These are phyloP conservation scores for Pachypeltis micranthus DNA, from an alignment of 1,140 invertebrate species.

Conservation along the genomic window DNA sequence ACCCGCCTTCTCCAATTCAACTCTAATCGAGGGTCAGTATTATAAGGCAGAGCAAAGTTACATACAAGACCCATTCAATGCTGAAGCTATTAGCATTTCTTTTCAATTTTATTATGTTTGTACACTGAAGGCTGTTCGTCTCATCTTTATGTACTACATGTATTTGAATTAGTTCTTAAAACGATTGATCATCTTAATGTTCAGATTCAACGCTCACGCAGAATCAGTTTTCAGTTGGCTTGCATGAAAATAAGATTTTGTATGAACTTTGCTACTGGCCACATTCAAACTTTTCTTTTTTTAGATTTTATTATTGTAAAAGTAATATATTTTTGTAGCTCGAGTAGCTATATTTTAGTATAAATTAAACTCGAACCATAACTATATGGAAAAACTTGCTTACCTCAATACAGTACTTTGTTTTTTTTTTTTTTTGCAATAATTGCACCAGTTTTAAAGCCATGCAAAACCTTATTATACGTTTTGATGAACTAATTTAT, in stretches of 20 bases:
- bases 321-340: neutral
- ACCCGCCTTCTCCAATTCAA: conserved; percentile 77
- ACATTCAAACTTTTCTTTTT: neutral
- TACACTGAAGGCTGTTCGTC: conserved; percentile 1
- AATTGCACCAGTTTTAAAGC: neutral
- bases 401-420: conserved; percentile 1
- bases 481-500: neutral
- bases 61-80: neutral
- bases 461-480: neutral
- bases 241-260: conserved; percentile 30
- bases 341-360: no score
- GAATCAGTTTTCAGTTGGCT: conserved; percentile 55
- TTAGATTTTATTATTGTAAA: conserved; percentile 1
- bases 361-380: no score
- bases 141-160: neutral
- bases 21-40: conserved; percentile 71
- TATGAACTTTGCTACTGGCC: conserved; percentile 25
- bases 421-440: neutral
- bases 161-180: neutral
- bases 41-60: conserved; percentile 21
- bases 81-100: neutral
- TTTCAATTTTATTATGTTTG: neutral
- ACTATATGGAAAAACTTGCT: no score
- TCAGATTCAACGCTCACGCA: no score
- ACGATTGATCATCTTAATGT: neutral